Percentiles rank a stretch among this genome's conserved stretches.
phyloP scores from a whole-genome alignment of 2,888 invertebrate genomes.

The Capitulum mitella region DNA sequence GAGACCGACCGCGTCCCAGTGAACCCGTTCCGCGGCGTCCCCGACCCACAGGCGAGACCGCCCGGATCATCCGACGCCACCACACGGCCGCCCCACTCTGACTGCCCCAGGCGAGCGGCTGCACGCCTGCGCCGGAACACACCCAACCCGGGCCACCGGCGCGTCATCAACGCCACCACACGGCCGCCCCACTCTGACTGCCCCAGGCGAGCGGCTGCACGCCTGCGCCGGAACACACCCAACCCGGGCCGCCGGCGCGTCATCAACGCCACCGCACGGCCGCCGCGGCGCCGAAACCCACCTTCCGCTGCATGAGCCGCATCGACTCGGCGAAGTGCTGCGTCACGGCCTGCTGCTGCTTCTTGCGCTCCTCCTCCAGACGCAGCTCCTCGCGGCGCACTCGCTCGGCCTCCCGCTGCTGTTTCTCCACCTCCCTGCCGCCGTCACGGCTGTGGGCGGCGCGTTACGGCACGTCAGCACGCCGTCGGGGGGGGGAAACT shows the following conservation, averaged over 20 bases:
- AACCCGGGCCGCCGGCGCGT: too few relatives aligned
- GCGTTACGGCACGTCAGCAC: too few relatives aligned
- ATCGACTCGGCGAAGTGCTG: conserved; percentile 86
- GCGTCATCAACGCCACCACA: neutral
- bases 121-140: too few relatives aligned
- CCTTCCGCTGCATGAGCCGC: conserved; percentile 66
- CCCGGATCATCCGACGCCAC: too few relatives aligned
- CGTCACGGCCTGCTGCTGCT: conserved; percentile 58
- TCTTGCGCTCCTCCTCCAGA: conserved; percentile 50
- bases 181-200: neutral
- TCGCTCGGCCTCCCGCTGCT: conserved; percentile 50
- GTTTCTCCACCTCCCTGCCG: conserved; percentile 39
- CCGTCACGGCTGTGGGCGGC: neutral
- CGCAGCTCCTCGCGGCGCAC: conserved; percentile 38
- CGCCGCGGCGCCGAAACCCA: conserved; percentile 41
- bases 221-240: too few relatives aligned
- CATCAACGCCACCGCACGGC: neutral
- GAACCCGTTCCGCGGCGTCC: too few relatives aligned
- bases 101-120: too few relatives aligned
- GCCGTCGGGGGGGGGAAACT: too few relatives aligned
- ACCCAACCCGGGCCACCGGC: too few relatives aligned
- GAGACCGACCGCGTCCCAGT: too few relatives aligned
- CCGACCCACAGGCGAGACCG: too few relatives aligned
- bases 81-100: too few relatives aligned
- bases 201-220: neutral